Base-by-base conservation (phyloP, 1,140 invertebrate genomes). In the Cylas formicarius region DNA sequence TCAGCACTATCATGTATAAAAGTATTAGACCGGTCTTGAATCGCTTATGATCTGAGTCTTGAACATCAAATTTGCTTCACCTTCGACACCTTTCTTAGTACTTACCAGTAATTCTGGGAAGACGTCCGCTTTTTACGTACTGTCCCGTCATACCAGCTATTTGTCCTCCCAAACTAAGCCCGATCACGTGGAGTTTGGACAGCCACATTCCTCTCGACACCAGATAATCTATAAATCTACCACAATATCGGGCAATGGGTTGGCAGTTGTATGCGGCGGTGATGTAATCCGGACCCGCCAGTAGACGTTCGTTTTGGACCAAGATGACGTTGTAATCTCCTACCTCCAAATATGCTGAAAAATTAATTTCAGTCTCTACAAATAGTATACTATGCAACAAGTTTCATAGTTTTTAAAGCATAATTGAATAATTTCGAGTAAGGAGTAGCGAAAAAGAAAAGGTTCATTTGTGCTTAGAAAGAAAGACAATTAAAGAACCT, bases 161-260 rank as follows among this genome's bases (percentile, higher is more conserved):
- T 32, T 60, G 58, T n/a, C 69, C 72, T 2, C 74, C 74, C 11
- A 75, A 48, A 7, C 70, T 73, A 50, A 72, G 67, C 3, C 73
- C 73, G 44, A 72, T 65, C 1, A 73, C 41, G 39, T 68, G 48
- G 4, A 51, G 14, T 21, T 38, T 23, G 11, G 21, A 2, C n/a
- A 54, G 34, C 21, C 41, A 20, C 22, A 54, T 10, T 1, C 52
- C 52, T 32, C 44, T 68, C 1, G 60, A 60, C 0, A 71, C 69
- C 35, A 72, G 42, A 43, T 67, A 72, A 50, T 70, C 67, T 4
- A 72, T 64, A 43, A 72, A 69, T 27, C 56, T 41, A 2, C 63
- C 71, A 1, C 58, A 62, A 44, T 63, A 69, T 1, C 57, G 40
- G 1, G 67, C 71, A 11, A 71, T 67, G 21, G 65, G 65, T 58